A percentile compares a stretch with the other conserved stretches of the same genome.
Conservation (phyloP, 1,140 invertebrate genomes). For the Drosophila watanabei region DNA sequence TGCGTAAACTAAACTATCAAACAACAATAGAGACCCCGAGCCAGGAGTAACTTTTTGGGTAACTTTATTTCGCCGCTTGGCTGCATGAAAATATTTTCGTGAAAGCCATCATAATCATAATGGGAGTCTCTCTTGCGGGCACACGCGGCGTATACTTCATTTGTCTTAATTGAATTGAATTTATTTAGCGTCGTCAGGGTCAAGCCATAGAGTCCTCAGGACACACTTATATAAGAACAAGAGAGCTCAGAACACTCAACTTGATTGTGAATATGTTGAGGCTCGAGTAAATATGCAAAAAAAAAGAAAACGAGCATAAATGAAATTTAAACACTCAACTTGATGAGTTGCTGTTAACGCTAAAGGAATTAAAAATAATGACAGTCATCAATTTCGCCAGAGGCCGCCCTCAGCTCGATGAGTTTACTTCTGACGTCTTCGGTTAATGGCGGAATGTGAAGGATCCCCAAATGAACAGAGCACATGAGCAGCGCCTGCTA, state of each 20-base stretch:
- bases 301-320: constrained; percentile 60
- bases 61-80: constrained; percentile 17
- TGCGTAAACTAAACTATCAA: constrained; percentile 62
- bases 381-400: constrained; percentile 65
- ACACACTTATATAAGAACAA: constrained; percentile 14
- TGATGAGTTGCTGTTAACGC: constrained; percentile 80
- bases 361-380: constrained; percentile 79
- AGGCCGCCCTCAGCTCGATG: constrained; percentile 16
- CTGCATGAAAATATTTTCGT: constrained; percentile 31
- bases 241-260: constrained; percentile 52
- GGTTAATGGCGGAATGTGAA: constrained; percentile 20
- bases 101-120: constrained; percentile 50
- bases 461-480: constrained; percentile 13
- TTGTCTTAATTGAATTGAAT: constrained; percentile 70
- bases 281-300: constrained; percentile 47
- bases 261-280: constrained; percentile 58
- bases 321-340: constrained; percentile 79
- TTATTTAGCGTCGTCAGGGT: constrained; percentile 40
- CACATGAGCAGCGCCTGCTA: constrained; percentile 53
- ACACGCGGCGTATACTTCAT: constrained; percentile 51
- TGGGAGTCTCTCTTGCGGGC: constrained; percentile 21
- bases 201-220: constrained; percentile 34
- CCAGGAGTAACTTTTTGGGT: constrained; percentile 14
- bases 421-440: constrained; percentile 36
- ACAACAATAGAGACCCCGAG: constrained; percentile 48